phyloP scores from a whole-genome alignment of 2,888 invertebrate species.

The Ceratothoa steindachneri region DNA sequence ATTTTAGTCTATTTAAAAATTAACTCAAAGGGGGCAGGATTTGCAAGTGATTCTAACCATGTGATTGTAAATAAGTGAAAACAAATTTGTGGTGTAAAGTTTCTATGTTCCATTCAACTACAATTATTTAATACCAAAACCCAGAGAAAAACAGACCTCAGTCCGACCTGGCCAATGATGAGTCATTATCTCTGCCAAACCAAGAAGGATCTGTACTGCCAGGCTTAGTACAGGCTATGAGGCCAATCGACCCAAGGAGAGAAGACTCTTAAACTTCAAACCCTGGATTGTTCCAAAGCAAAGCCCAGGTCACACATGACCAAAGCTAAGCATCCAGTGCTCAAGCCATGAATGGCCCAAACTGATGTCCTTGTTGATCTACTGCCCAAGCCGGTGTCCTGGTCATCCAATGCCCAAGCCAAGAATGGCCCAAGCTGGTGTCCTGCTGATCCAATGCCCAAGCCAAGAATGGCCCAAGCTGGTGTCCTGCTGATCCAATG shows the following conservation, averaged over 20 bases:
- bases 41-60: no score
- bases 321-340: neutral
- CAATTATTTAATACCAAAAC: neutral
- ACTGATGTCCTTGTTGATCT: neutral
- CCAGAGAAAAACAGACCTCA: constrained; percentile 4
- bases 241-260: neutral
- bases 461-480: neutral
- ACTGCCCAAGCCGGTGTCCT: neutral
- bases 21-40: no score
- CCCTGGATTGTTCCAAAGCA: no score
- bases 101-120: neutral
- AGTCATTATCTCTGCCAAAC: constrained; percentile 1
- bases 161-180: neutral
- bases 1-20: no score
- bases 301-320: no score
- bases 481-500: neutral
- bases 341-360: neutral
- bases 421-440: neutral
- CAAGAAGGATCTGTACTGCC: neutral
- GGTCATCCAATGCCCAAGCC: neutral
- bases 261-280: no score
- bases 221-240: neutral
- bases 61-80: no score
- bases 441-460: neutral
- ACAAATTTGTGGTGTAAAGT: no score